Evolutionary conservation across 1,140 invertebrate genomes (phyloP).

Genomic region (Drosophila takahashii): DNA sequence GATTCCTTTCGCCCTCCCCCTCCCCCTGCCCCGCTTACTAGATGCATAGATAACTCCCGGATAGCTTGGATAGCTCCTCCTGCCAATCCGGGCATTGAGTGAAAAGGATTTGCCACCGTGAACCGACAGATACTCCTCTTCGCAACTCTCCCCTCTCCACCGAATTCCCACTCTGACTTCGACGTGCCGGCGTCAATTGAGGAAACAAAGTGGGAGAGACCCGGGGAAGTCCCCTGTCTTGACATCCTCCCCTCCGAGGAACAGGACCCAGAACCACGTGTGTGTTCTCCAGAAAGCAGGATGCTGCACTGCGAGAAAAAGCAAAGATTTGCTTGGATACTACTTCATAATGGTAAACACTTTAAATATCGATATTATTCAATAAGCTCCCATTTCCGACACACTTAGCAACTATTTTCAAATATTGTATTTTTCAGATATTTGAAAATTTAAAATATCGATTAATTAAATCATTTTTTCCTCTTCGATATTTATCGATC

Average conservation of each 20-base stretch:
- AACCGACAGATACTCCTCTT: slow-evolving; percentile 17
- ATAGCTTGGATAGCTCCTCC: slow-evolving; percentile 17
- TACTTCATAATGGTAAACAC: no score
- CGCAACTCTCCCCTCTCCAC: background rate
- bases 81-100: slow-evolving; percentile 53
- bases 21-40: slow-evolving; percentile 7
- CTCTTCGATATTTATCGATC: no score
- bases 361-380: no score
- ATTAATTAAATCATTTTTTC: no score
- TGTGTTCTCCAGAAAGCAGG: slow-evolving; percentile 16
- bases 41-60: slow-evolving; percentile 64
- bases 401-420: no score
- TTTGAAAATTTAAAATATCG: no score
- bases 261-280: slow-evolving; percentile 8
- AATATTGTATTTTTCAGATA: no score
- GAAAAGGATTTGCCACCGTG: slow-evolving; percentile 66
- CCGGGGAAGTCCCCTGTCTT: slow-evolving; percentile 25
- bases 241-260: slow-evolving; percentile 6
- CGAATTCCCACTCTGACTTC: slow-evolving; percentile 26
- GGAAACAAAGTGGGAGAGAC: slow-evolving; percentile 41
- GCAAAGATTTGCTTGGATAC: background rate
- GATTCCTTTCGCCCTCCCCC: background rate
- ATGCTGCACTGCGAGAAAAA: slow-evolving; percentile 3
- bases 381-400: no score
- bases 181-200: slow-evolving; percentile 50